Conservation (phyloP, 2,888 invertebrate genomes). For the Drosophila pseudotalamancana region DNA sequence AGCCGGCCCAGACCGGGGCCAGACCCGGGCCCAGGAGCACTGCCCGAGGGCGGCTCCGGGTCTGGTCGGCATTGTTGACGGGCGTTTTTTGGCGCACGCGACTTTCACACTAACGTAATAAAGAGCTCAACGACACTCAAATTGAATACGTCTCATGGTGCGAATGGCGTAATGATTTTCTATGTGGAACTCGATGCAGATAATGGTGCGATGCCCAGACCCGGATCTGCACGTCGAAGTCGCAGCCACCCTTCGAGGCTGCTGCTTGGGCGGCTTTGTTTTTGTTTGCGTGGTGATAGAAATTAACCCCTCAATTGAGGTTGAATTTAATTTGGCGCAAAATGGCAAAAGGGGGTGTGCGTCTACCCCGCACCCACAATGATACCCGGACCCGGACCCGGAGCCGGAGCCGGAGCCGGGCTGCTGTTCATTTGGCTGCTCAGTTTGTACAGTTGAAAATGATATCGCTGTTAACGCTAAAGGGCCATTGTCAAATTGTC, state of each 20-base stretch:
- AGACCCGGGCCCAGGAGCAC: neutral
- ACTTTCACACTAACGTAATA: constrained; percentile 83
- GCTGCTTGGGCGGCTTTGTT: constrained; percentile 71
- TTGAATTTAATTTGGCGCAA: constrained; percentile 85
- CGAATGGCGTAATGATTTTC: constrained; percentile 82
- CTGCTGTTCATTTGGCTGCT: constrained; percentile 62
- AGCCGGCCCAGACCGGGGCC: constrained; percentile 6
- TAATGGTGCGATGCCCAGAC: constrained; percentile 59
- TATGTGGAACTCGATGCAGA: constrained; percentile 79
- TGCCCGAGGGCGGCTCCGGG: constrained; percentile 43
- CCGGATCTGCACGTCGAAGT: constrained; percentile 3
- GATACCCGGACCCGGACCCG: neutral
- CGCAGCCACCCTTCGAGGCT: constrained; percentile 40
- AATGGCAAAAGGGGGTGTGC: constrained; percentile 71
- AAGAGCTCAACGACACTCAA: constrained; percentile 83
- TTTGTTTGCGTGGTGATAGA: constrained; percentile 81
- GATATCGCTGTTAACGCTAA: constrained; percentile 77
- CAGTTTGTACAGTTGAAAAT: constrained; percentile 64
- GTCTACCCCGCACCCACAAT: constrained; percentile 17
- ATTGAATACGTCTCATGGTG: constrained; percentile 82
- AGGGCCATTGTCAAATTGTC: constrained; percentile 81
- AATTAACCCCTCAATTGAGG: constrained; percentile 85
- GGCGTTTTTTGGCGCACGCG: constrained; percentile 74
- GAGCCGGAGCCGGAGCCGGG: constrained; percentile 11
- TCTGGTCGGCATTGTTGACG: constrained; percentile 17